Percentiles rank a stretch among this genome's conserved stretches.
phyloP scores from a whole-genome alignment of 2,888 invertebrate genomes.

The Callimorpha dominula region DNA sequence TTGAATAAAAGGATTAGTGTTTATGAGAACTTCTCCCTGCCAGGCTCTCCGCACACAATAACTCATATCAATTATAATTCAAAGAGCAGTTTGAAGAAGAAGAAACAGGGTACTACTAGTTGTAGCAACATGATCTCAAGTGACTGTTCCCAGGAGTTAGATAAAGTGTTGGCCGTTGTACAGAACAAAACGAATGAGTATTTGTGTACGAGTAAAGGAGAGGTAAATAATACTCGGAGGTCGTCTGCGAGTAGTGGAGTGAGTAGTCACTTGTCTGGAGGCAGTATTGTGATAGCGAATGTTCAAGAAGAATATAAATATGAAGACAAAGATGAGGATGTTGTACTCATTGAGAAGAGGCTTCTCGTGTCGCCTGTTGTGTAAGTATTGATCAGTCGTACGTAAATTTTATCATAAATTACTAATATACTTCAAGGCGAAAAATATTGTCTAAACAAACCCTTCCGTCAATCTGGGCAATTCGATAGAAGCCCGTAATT shows the following conservation, averaged over 20 bases:
- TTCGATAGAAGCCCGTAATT: too few relatives aligned
- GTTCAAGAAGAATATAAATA: slow-evolving; percentile 92
- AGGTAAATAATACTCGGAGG: slow-evolving; percentile 71
- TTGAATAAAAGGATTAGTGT: slow-evolving; percentile 66
- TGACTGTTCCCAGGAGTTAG: slow-evolving; percentile 63
- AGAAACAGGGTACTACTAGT: slow-evolving; percentile 31
- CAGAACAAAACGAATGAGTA: slow-evolving; percentile 80
- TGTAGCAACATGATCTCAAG: slow-evolving; percentile 51
- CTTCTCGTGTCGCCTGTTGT: slow-evolving; percentile 83
- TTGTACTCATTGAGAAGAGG: slow-evolving; percentile 90
- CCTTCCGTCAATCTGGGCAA: too few relatives aligned
- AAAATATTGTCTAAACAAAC: too few relatives aligned
- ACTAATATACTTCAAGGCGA: too few relatives aligned
- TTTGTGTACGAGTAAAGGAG: slow-evolving; percentile 64
- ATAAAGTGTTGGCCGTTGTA: slow-evolving; percentile 71
- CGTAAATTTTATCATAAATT: too few relatives aligned
- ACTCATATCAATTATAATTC: slow-evolving; percentile 76
- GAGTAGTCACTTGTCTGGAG: slow-evolving; percentile 75
- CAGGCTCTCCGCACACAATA: slow-evolving; percentile 76
- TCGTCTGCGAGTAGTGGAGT: slow-evolving; percentile 82
- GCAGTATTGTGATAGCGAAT: slow-evolving; percentile 83
- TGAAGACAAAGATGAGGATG: slow-evolving; percentile 90
- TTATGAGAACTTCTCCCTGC: slow-evolving; percentile 79
- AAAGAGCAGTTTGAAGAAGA: slow-evolving; percentile 70
- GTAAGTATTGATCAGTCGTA: slow-evolving; percentile 76